phyloP scores from a whole-genome alignment of 2,888 invertebrate genomes.

The Morpho deidamia region DNA sequence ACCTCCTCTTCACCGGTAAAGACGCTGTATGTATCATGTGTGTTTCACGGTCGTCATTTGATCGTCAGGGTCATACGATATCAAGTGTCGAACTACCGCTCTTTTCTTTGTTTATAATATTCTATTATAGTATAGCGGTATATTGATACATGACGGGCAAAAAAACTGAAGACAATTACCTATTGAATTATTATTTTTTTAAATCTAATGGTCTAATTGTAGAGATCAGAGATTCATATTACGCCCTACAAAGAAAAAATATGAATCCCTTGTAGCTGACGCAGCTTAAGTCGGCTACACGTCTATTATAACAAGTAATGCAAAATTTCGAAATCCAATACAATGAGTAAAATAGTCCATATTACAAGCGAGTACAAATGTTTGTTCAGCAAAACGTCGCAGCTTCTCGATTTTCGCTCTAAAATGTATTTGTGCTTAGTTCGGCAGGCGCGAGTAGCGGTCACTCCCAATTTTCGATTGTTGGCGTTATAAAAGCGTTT shows the following conservation, averaged over 20 bases:
- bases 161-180: too few species aligned
- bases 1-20: too few species aligned
- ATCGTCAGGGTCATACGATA: too few species aligned
- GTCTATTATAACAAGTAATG: background rate
- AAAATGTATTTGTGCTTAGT: constrained; percentile 40
- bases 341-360: background rate
- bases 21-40: too few species aligned
- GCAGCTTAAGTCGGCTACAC: constrained; percentile 20
- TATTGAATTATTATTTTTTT: too few species aligned
- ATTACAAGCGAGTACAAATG: constrained; percentile 1
- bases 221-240: constrained; percentile 41
- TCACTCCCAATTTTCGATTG: constrained; percentile 51
- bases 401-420: constrained; percentile 32
- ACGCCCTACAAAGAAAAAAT: constrained; percentile 46
- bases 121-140: too few species aligned
- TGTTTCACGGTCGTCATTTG: too few species aligned
- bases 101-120: too few species aligned
- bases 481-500: constrained; percentile 35
- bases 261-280: constrained; percentile 49
- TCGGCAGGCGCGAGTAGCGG: constrained; percentile 41
- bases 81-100: too few species aligned
- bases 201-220: too few species aligned
- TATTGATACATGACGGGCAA: too few species aligned
- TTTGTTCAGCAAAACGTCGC: constrained; percentile 20
- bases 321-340: background rate